These are phyloP conservation scores for Adelosebastes latens DNA, from an alignment of 2,797 vertebrate species.

Conservation along the genomic window DNA sequence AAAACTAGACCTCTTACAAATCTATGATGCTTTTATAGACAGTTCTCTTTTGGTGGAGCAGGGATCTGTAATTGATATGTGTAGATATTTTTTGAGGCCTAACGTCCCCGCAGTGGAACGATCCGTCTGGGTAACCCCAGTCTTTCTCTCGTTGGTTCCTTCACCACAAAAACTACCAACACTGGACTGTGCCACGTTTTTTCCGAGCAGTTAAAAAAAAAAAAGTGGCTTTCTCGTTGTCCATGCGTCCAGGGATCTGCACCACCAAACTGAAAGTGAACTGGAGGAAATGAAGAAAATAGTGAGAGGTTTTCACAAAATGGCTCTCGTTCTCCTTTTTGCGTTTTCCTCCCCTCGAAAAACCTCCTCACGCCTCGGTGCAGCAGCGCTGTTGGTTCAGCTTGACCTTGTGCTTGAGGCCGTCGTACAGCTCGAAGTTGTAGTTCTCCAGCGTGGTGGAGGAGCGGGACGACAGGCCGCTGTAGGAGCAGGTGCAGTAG, in stretches of 20 bases:
- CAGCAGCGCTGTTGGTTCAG: conserved; percentile 99
- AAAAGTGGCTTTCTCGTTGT: conserved; percentile 17
- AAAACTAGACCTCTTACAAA: conserved; percentile 76
- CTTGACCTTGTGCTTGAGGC: conserved; percentile 99
- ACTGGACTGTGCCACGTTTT: conserved; percentile 33
- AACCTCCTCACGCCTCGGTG: conserved; percentile 81
- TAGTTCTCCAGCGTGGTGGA: conserved; percentile 99
- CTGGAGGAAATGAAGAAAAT: conserved; percentile 62
- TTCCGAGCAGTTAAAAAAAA: conserved; percentile 24
- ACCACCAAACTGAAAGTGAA: conserved; percentile 57
- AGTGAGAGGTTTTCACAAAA: conserved; percentile 52
- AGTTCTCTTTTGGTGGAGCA: conserved; percentile 69
- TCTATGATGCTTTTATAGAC: conserved; percentile 75
- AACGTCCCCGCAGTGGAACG: conserved; percentile 26
- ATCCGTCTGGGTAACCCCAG: conserved; percentile 32
- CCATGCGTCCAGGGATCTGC: conserved; percentile 29
- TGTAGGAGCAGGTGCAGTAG: conserved; percentile 96
- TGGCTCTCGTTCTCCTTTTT: conserved; percentile 1
- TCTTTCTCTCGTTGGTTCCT: conserved; percentile 37
- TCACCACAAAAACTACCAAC: conserved; percentile 29
- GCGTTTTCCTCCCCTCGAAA: not conserved
- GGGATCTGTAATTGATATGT: conserved; percentile 80
- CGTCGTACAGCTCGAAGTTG: conserved; percentile 98
- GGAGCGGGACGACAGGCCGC: conserved; percentile 92
- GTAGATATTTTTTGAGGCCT: conserved; percentile 78